phyloP scores from a whole-genome alignment of 2,888 invertebrate species.

The Thyatira batis region DNA sequence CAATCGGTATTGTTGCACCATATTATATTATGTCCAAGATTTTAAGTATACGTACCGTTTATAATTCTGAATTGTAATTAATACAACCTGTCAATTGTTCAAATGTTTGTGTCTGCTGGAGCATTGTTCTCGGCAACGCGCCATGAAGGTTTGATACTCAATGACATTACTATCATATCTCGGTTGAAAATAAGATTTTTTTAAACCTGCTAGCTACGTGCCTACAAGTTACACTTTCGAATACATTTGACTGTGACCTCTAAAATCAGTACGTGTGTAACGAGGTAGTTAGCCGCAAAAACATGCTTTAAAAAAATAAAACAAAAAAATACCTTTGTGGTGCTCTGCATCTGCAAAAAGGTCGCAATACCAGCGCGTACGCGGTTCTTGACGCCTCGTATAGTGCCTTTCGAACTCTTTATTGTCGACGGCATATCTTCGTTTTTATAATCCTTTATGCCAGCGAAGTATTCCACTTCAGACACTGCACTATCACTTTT shows the following conservation, averaged over 20 bases:
- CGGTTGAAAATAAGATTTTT: conserved; percentile 49
- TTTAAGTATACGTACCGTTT: conserved; percentile 47
- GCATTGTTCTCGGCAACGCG: conserved; percentile 52
- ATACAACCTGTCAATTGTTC: conserved; percentile 56
- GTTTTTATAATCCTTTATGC: conserved; percentile 87
- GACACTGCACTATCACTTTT: conserved; percentile 71
- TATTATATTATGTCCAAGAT: conserved; percentile 31
- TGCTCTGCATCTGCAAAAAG: conserved; percentile 92
- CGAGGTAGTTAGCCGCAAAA: conserved; percentile 46
- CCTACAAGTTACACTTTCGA: conserved; percentile 64
- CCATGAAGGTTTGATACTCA: conserved; percentile 61
- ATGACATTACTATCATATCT: conserved; percentile 36
- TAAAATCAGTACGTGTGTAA: conserved; percentile 71
- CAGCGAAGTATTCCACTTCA: conserved; percentile 89
- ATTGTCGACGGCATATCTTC: conserved; percentile 89
- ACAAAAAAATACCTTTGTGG: conserved; percentile 88
- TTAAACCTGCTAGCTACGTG: conserved; percentile 52
- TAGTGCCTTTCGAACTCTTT: conserved; percentile 94
- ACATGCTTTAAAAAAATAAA: conserved; percentile 39
- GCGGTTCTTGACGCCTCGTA: conserved; percentile 96
- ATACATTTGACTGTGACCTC: conserved; percentile 63
- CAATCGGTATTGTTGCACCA: conserved; percentile 29
- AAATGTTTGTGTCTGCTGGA: conserved; percentile 38
- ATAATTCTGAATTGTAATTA: conserved; percentile 64
- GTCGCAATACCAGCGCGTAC: conserved; percentile 97